phyloP scores from a whole-genome alignment of 2,888 invertebrate genomes.

The Amphipyra tragopoginis region DNA sequence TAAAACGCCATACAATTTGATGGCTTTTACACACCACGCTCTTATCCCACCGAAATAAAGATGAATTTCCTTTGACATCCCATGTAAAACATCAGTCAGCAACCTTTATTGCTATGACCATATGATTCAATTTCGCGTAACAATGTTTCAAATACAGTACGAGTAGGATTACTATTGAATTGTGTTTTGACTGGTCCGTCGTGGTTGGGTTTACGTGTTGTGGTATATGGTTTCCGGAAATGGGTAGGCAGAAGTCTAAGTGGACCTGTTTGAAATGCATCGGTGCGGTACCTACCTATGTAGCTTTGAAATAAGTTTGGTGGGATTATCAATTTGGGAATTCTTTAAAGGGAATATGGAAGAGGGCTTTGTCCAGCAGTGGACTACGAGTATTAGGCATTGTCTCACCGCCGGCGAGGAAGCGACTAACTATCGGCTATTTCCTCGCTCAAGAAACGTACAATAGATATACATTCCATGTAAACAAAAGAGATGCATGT shows the following conservation, averaged over 20 bases:
- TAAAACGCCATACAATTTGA: conserved; percentile 41
- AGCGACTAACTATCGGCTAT: too few species aligned
- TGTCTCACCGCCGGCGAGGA: too few species aligned
- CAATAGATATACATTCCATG: too few species aligned
- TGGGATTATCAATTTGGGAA: too few species aligned
- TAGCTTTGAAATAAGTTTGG: too few species aligned
- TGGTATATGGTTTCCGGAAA: conserved; percentile 24
- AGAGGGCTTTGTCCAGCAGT: too few species aligned
- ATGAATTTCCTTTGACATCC: conserved; percentile 21
- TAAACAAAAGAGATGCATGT: too few species aligned
- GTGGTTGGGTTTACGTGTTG: conserved; percentile 15
- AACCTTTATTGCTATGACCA: background rate
- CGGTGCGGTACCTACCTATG: too few species aligned
- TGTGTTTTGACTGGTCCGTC: conserved; percentile 36
- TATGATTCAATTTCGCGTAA: conserved; percentile 19
- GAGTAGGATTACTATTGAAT: conserved; percentile 22
- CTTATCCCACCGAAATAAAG: conserved; percentile 16
- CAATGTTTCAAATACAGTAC: background rate
- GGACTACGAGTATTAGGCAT: too few species aligned
- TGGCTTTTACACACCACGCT: conserved; percentile 14
- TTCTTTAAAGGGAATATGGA: too few species aligned
- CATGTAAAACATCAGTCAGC: background rate
- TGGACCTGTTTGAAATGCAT: background rate
- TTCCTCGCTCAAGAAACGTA: too few species aligned
- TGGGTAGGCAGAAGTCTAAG: conserved; percentile 17